These are phyloP conservation scores for Rhopalosiphum padi DNA, from an alignment of 1,140 invertebrate species.

Conservation along the genomic window DNA sequence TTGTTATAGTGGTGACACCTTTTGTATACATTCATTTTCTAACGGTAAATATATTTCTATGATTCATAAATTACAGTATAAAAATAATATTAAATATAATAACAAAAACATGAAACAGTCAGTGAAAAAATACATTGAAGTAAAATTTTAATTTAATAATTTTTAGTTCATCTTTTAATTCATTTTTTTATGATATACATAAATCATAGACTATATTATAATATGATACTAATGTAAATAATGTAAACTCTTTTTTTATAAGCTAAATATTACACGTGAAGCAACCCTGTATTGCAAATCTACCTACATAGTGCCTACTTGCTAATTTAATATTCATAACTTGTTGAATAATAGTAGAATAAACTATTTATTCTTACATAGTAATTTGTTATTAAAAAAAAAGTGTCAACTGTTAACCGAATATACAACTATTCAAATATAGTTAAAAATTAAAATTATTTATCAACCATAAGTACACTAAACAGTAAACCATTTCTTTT, in stretches of 20 bases:
- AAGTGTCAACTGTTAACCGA: not conserved
- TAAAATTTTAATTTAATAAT: not conserved
- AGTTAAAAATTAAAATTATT: not conserved
- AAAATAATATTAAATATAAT: not conserved
- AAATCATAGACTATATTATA: not conserved
- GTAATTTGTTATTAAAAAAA: not conserved
- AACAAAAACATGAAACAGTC: not conserved
- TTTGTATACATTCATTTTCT: not conserved
- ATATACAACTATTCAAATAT: not conserved
- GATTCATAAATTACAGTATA: not conserved
- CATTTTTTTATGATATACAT: no score
- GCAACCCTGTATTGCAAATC: not conserved
- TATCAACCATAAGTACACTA: no score
- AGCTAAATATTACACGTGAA: not conserved
- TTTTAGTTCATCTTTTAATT: not conserved
- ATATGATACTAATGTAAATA: not conserved
- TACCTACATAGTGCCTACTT: not conserved
- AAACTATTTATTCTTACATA: not conserved
- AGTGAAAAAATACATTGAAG: not conserved
- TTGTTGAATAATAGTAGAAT: not conserved
- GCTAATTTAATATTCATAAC: not conserved
- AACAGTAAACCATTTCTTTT: no score
- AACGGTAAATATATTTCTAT: not conserved
- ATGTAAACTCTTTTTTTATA: not conserved
- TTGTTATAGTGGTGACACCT: not conserved